Base-by-base conservation (phyloP, 2,797 vertebrate genomes). In the Aplochiton taeniatus region DNA sequence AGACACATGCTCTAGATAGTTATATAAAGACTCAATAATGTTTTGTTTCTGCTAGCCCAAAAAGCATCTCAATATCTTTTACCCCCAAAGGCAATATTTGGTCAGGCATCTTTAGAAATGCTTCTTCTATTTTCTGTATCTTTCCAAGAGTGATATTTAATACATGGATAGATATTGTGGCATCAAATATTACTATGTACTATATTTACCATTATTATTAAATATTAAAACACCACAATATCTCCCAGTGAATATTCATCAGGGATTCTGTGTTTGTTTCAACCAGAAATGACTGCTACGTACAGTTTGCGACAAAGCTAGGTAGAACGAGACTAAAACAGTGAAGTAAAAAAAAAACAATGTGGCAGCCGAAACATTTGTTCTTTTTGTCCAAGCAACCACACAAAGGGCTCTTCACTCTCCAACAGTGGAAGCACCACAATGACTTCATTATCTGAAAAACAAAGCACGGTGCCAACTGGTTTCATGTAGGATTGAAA, bases 281-380 rank as follows among this genome's bases (percentile, higher is more conserved):
- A 31, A 31, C 31, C 31, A 31, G 31, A 31, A 31, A 31, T 31
- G 2, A 31, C 31, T 31, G 31, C 31, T 31, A 31, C 31, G 31
- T 31, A 31, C 31, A 31, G 31, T 31, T 3, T 31, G 31, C 2
- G 31, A 31, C 31, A 31, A 31, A 31, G 31, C 31, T 31, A 31
- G 31, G 31, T 31, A 31, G 31, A 31, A 31, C 31, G 6, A 31
- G 31, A 31, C 31, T 6, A 31, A 31, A 31, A 31, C 13, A 42
- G 55, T 13, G 59, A 42, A 20, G 12, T 41, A 6, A 58, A 51
- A 67, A 6, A 58, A 51, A 67, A 71, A 74, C 77, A 78, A 71
- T 73, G 73, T 75, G 75, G 75, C 73, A 74, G 65, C 61, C 70
- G 46, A 57, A 16, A 19, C 58, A 8, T 12, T 9, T 19, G n/a